phyloP scores from a whole-genome alignment of 2,113 vertebrate species.

The Myotis yumanensis region DNA sequence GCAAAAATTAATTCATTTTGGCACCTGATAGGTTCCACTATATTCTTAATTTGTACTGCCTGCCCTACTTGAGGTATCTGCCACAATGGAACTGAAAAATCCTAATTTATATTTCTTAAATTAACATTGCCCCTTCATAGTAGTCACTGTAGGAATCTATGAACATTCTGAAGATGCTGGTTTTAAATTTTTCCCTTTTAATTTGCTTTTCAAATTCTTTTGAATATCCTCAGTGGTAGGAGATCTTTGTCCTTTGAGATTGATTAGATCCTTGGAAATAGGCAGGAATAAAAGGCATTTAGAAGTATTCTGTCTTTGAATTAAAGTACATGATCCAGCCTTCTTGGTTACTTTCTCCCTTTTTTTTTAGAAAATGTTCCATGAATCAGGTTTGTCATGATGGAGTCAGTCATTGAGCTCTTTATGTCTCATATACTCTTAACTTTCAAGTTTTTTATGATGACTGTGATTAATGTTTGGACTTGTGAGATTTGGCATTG shows the following conservation, averaged over 20 bases:
- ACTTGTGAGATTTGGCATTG: background rate
- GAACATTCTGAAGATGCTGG: background rate
- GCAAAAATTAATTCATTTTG: background rate
- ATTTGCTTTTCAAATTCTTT: slow-evolving; percentile 41
- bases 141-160: background rate
- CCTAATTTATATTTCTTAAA: background rate
- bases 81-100: slow-evolving; percentile 5
- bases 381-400: background rate
- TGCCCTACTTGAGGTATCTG: background rate
- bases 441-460: background rate
- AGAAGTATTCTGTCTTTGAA: slow-evolving; percentile 5
- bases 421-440: background rate
- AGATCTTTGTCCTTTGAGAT: background rate
- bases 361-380: background rate
- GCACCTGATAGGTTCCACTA: background rate
- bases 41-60: background rate
- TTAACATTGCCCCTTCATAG: background rate
- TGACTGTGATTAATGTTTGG: background rate
- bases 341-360: slow-evolving; percentile 1
- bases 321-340: background rate
- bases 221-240: background rate
- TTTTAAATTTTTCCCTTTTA: background rate
- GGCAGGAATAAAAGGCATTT: slow-evolving; percentile 7
- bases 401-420: background rate
- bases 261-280: background rate